These are phyloP conservation scores for Luidia sarsii DNA, from an alignment of 53 echinoderm and acorn worm species.

Conservation along the genomic window DNA sequence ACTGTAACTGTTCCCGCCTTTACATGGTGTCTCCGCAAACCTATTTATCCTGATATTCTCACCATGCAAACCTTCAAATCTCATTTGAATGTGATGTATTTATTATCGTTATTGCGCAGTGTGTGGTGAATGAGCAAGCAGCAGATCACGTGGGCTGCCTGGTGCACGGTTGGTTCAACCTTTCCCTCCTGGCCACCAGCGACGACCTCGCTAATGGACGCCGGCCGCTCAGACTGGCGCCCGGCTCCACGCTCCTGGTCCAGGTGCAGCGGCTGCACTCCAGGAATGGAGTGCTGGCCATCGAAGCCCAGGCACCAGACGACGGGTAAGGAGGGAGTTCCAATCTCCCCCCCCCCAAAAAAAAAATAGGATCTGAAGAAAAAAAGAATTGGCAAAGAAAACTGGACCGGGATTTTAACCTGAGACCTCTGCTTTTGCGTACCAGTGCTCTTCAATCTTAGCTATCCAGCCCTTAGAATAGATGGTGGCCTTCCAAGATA, in stretches of 20 bases:
- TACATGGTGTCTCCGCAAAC: too few relatives aligned
- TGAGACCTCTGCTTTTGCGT: too few relatives aligned
- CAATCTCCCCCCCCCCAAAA: background rate
- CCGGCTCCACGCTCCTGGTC: constrained; percentile 62
- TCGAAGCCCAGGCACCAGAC: constrained; percentile 54
- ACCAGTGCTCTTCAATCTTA: too few relatives aligned
- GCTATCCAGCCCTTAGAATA: too few relatives aligned
- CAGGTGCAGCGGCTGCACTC: constrained; percentile 57
- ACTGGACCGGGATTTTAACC: too few relatives aligned
- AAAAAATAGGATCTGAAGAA: too few relatives aligned
- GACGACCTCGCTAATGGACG: constrained; percentile 15
- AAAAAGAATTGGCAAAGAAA: too few relatives aligned
- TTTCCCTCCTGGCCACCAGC: constrained; percentile 55
- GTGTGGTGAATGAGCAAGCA: constrained; percentile 71
- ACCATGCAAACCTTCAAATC: too few relatives aligned
- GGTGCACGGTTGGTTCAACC: constrained; percentile 77
- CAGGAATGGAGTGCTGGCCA: constrained; percentile 66
- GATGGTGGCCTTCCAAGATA: background rate
- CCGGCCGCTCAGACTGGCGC: constrained; percentile 14
- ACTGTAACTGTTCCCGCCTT: too few relatives aligned
- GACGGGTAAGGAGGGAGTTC: constrained; percentile 49
- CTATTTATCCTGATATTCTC: too few relatives aligned
- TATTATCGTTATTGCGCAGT: too few relatives aligned
- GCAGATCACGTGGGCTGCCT: constrained; percentile 78
- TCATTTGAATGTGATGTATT: too few relatives aligned